Conservation (phyloP, 2,113 vertebrate genomes). For the Brachionichthys hirsutus region DNA sequence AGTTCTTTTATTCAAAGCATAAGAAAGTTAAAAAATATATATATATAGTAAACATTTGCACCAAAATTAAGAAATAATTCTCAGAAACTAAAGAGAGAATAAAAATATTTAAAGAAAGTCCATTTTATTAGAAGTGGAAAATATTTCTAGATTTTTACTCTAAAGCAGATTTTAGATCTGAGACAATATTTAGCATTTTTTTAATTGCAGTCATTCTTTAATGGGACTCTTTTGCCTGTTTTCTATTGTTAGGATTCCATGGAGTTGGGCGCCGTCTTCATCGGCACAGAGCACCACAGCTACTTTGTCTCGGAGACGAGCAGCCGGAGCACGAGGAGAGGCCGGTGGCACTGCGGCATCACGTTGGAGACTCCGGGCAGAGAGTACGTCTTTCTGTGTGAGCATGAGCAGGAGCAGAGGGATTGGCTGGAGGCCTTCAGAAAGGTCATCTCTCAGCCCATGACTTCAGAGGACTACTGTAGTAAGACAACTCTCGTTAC, state of each 20-base stretch:
- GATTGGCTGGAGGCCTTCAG: constrained; percentile 88
- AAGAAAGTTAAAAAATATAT: background rate
- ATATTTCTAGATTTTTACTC: too few species aligned
- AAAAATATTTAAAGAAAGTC: too few species aligned
- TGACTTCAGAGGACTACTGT: constrained; percentile 78
- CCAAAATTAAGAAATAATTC: too few species aligned
- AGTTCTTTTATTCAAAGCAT: background rate
- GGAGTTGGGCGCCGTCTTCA: constrained; percentile 85
- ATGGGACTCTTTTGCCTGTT: background rate
- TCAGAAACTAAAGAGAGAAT: too few species aligned
- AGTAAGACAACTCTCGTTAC: constrained; percentile 60
- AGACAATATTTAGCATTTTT: background rate
- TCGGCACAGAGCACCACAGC: constrained; percentile 81
- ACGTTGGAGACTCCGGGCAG: constrained; percentile 82
- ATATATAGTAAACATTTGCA: too few species aligned
- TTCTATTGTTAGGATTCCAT: constrained; percentile 81
- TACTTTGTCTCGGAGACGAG: constrained; percentile 80
- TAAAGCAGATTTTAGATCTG: background rate
- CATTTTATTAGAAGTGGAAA: too few species aligned
- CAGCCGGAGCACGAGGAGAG: constrained; percentile 70
- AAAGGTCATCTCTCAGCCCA: constrained; percentile 79
- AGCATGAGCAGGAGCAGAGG: constrained; percentile 82
- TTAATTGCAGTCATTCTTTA: background rate
- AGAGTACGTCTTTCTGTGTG: constrained; percentile 87
- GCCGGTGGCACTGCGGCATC: constrained; percentile 82